Percentiles rank a stretch among this genome's conserved stretches.
phyloP scores from a whole-genome alignment of 2,797 vertebrate genomes.

The Aldrovandia affinis region DNA sequence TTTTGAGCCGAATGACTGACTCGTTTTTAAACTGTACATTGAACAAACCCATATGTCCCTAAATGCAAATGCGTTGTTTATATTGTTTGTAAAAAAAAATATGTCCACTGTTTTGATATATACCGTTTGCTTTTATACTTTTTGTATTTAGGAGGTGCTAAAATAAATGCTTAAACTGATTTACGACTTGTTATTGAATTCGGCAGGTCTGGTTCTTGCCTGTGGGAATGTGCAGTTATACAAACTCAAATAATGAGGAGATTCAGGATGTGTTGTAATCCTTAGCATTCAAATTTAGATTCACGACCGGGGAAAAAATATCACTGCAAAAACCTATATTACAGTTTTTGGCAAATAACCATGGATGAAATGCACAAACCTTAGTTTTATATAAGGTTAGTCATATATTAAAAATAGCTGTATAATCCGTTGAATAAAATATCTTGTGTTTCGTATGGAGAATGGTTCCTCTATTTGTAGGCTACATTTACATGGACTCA shows the following conservation, averaged over 20 bases:
- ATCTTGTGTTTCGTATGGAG: neutral
- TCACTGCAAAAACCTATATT: neutral
- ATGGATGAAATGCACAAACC: neutral
- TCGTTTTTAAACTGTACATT: constrained; percentile 9
- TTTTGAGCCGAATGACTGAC: neutral
- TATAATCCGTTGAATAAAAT: neutral
- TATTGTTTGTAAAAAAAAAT: constrained; percentile 33
- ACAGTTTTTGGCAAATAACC: too few relatives aligned
- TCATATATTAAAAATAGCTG: too few relatives aligned
- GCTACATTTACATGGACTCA: neutral
- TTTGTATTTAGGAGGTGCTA: constrained; percentile 21
- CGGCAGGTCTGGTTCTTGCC: neutral
- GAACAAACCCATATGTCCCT: neutral
- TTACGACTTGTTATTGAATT: neutral
- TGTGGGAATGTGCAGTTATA: neutral
- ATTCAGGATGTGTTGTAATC: neutral
- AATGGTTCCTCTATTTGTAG: neutral
- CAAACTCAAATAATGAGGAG: neutral
- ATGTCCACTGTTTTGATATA: constrained; percentile 33
- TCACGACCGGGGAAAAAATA: neutral
- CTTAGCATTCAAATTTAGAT: neutral
- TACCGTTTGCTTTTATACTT: constrained; percentile 30
- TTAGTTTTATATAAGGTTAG: neutral
- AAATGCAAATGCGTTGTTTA: neutral
- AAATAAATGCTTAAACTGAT: constrained; percentile 6